phyloP scores from a whole-genome alignment of 2,797 vertebrate genomes.

The Cossypha niveicapilla region DNA sequence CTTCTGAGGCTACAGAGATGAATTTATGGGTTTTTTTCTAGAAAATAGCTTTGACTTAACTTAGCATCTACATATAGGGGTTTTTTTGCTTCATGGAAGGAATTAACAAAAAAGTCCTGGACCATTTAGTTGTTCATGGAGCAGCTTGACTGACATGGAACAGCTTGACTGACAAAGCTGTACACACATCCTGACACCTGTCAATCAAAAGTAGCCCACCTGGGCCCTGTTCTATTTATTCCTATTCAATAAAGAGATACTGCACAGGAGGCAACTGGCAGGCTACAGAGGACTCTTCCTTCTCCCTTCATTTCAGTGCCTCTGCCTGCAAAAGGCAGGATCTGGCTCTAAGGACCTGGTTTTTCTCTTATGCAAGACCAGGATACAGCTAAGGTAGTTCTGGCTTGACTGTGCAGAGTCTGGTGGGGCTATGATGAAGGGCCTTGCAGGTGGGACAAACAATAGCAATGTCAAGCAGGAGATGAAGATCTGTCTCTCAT shows the following conservation, averaged over 20 bases:
- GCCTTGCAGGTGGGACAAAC: not conserved
- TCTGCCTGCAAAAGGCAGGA: not conserved
- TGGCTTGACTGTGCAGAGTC: not conserved
- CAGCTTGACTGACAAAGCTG: not conserved
- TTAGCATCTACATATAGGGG: not conserved
- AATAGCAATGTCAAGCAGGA: accelerated
- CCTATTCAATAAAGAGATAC: not conserved
- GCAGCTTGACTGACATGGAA: not conserved
- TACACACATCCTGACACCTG: not conserved
- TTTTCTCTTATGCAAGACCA: not conserved
- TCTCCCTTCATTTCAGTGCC: not conserved
- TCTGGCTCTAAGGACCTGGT: not conserved
- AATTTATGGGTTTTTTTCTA: not conserved
- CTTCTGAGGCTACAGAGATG: not conserved
- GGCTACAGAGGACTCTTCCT: not conserved
- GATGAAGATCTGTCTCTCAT: not conserved
- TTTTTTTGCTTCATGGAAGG: not conserved
- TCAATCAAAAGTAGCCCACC: slow-evolving; percentile 19
- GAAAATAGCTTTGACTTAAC: not conserved
- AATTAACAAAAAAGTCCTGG: not conserved
- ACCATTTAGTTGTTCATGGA: not conserved
- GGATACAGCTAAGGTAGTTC: not conserved
- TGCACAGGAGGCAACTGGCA: not conserved
- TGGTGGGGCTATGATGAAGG: not conserved
- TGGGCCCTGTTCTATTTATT: slow-evolving; percentile 13